Percentiles rank a stretch among this genome's conserved stretches.
Evolutionary conservation across 2,888 invertebrate species (phyloP).

Genomic region (Diabrotica balteata): DNA sequence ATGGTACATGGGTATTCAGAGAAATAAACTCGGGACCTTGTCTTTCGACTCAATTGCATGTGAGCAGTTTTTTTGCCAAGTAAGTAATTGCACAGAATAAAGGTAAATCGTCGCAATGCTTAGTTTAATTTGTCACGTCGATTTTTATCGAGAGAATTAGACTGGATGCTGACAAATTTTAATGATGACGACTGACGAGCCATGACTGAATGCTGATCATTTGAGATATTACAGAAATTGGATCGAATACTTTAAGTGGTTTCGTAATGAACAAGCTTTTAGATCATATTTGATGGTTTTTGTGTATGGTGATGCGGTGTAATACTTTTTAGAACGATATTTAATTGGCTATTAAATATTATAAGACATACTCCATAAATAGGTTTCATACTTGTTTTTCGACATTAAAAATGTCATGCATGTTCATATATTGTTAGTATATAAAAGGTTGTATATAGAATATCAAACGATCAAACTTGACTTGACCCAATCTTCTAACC

Average conservation of each 20-base stretch:
- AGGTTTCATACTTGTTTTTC: too few species aligned
- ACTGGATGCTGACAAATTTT: conserved; percentile 30
- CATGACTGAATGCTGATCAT: conserved; percentile 25
- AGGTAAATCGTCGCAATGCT: conserved; percentile 26
- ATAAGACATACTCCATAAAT: too few species aligned
- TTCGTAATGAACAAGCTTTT: too few species aligned
- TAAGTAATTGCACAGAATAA: conserved; percentile 26
- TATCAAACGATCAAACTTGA: too few species aligned
- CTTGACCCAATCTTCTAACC: too few species aligned
- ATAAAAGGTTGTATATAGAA: too few species aligned
- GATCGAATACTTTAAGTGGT: background rate
- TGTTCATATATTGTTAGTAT: too few species aligned
- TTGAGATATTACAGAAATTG: conserved; percentile 1
- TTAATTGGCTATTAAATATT: too few species aligned
- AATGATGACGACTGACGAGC: conserved; percentile 14
- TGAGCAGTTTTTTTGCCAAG: conserved; percentile 16
- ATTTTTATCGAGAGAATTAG: conserved; percentile 28
- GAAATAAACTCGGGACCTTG: conserved; percentile 25
- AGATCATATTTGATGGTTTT: too few species aligned
- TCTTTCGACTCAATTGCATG: conserved; percentile 25
- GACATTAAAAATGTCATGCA: too few species aligned
- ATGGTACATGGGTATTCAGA: conserved; percentile 18
- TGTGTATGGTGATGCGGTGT: too few species aligned
- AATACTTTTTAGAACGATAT: too few species aligned
- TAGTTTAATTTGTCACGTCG: conserved; percentile 31